phyloP scores from a whole-genome alignment of 2,113 vertebrate genomes.

The Lepisosteus oculatus region DNA sequence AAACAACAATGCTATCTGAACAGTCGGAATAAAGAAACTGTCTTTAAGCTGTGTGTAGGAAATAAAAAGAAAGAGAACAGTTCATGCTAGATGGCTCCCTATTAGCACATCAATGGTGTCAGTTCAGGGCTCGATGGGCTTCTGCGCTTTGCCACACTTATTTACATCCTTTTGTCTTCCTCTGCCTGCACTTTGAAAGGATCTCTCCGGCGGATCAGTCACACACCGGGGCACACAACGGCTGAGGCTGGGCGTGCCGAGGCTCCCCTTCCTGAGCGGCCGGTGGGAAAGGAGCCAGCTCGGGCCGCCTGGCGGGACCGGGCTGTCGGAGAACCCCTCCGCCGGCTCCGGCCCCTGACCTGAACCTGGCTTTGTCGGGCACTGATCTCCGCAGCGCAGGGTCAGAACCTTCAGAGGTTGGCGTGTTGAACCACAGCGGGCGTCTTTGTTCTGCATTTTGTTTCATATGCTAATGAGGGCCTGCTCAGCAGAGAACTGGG shows the following conservation, averaged over 20 bases:
- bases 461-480: constrained; percentile 3
- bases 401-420: background rate
- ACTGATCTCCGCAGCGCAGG: background rate
- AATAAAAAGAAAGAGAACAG: background rate
- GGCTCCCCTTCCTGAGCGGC: background rate
- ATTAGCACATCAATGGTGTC: constrained; percentile 5
- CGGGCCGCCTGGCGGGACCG: background rate
- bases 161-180: constrained; percentile 2
- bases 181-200: background rate
- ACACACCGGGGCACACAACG: background rate
- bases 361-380: background rate
- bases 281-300: background rate
- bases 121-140: background rate
- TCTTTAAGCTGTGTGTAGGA: background rate
- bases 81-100: background rate
- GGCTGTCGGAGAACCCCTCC: background rate
- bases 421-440: background rate
- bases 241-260: background rate
- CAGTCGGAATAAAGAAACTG: background rate
- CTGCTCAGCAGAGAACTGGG: background rate
- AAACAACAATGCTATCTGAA: no score
- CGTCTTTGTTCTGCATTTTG: constrained; percentile 2
- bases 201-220: background rate
- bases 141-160: background rate
- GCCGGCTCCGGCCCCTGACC: background rate